Percentiles rank a stretch among this genome's conserved stretches.
phyloP scores from a whole-genome alignment of 2,888 invertebrate genomes.

The Ormyrus labotus region DNA sequence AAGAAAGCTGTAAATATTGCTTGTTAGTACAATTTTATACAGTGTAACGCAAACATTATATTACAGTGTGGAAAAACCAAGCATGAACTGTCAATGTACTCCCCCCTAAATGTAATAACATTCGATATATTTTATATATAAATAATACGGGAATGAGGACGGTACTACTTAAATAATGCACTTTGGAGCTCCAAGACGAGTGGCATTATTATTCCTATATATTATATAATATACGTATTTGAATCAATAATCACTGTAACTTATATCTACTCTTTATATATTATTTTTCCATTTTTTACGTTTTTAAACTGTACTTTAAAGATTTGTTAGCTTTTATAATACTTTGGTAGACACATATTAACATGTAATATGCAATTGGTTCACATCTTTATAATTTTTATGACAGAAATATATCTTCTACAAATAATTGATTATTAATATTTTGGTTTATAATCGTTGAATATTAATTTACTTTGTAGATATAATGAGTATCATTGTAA shows the following conservation, averaged over 20 bases:
- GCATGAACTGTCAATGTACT: conserved; percentile 20
- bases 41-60: not conserved
- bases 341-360: conserved; percentile 23
- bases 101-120: conserved; percentile 51
- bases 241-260: not conserved
- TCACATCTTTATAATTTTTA: conserved; percentile 23
- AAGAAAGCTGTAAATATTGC: not conserved
- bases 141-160: conserved; percentile 60
- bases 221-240: not conserved
- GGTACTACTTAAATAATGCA: conserved; percentile 58
- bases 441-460: conserved; percentile 9
- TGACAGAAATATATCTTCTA: conserved; percentile 21
- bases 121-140: conserved; percentile 58
- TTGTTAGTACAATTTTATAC: not conserved
- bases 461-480: conserved; percentile 18
- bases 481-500: conserved; percentile 6
- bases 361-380: conserved; percentile 6
- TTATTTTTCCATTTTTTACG: conserved; percentile 7
- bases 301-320: not conserved
- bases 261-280: not conserved
- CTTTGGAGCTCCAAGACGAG: conserved; percentile 48
- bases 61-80: not conserved
- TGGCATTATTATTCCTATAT: conserved; percentile 6
- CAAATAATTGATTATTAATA: conserved; percentile 23
- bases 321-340: conserved; percentile 16